Percentiles rank a stretch among this genome's conserved stretches.
phyloP scores from a whole-genome alignment of 1,140 invertebrate species.

The Penaeus vannamei region DNA sequence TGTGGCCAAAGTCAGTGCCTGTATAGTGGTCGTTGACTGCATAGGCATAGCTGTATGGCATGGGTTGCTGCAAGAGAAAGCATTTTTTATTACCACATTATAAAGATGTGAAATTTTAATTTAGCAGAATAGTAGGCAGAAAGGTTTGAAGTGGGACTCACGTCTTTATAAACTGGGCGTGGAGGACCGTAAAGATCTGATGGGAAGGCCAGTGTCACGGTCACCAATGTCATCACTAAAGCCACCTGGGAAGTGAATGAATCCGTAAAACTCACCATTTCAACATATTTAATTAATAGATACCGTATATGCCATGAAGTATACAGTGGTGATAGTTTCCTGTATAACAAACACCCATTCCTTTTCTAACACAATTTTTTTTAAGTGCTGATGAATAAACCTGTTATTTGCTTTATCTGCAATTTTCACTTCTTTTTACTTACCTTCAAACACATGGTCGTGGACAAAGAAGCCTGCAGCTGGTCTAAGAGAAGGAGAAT shows the following conservation, averaged over 20 bases:
- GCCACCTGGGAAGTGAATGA: not conserved
- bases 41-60: constrained; percentile 68
- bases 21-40: constrained; percentile 68
- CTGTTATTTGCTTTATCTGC: no score
- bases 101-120: not conserved
- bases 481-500: no score
- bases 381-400: no score
- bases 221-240: not conserved
- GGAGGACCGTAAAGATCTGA: constrained; percentile 43
- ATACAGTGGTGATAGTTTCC: no score
- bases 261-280: no score
- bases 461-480: no score
- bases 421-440: no score
- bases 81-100: not conserved
- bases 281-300: no score
- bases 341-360: no score
- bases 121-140: not conserved
- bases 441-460: no score
- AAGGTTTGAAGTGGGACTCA: not conserved
- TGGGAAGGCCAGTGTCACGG: not conserved
- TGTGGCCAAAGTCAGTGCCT: constrained; percentile 68
- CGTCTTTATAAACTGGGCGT: not conserved
- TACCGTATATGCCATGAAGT: no score
- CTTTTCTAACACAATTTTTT: no score
- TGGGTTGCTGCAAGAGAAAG: constrained; percentile 52